Percentiles rank a stretch among this genome's conserved stretches.
Conservation (phyloP, 2,113 vertebrate genomes). For the Vidua macroura region DNA sequence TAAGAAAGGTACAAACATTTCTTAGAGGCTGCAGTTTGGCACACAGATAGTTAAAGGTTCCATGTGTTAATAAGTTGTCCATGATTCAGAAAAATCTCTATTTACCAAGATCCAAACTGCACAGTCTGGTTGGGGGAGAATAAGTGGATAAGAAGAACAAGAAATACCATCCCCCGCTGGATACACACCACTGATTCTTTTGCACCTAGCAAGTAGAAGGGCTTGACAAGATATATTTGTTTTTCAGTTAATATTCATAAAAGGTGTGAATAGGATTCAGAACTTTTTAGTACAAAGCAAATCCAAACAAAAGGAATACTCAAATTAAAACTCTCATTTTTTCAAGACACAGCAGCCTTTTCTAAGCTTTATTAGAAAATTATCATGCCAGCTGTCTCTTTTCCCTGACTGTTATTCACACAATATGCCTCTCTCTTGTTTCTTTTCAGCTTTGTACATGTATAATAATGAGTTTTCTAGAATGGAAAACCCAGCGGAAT, state of each 20-base stretch:
- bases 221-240: slow-evolving; percentile 70
- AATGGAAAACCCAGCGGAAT: slow-evolving; percentile 80
- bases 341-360: slow-evolving; percentile 74
- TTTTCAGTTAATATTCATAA: slow-evolving; percentile 70
- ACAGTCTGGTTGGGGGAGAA: slow-evolving; percentile 40
- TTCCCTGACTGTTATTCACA: slow-evolving; percentile 84
- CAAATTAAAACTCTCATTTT: slow-evolving; percentile 71
- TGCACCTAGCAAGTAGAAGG: slow-evolving; percentile 50
- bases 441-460: slow-evolving; percentile 81
- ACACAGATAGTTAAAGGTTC: slow-evolving; percentile 2
- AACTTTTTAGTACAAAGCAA: slow-evolving; percentile 73
- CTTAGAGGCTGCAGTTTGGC: background rate
- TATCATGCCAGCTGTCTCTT: slow-evolving; percentile 79
- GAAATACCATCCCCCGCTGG: slow-evolving; percentile 53
- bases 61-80: slow-evolving; percentile 35
- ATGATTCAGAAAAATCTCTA: slow-evolving; percentile 48
- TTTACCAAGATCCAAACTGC: slow-evolving; percentile 47
- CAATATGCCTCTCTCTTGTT: slow-evolving; percentile 84
- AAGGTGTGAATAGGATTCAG: slow-evolving; percentile 73
- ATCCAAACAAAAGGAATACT: slow-evolving; percentile 71
- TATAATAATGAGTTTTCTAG: slow-evolving; percentile 86
- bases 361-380: slow-evolving; percentile 78
- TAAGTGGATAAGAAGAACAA: slow-evolving; percentile 23
- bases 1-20: background rate
- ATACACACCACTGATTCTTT: slow-evolving; percentile 59